phyloP scores from a whole-genome alignment of 2,797 vertebrate species.

The Enteromius trimaculatus region DNA sequence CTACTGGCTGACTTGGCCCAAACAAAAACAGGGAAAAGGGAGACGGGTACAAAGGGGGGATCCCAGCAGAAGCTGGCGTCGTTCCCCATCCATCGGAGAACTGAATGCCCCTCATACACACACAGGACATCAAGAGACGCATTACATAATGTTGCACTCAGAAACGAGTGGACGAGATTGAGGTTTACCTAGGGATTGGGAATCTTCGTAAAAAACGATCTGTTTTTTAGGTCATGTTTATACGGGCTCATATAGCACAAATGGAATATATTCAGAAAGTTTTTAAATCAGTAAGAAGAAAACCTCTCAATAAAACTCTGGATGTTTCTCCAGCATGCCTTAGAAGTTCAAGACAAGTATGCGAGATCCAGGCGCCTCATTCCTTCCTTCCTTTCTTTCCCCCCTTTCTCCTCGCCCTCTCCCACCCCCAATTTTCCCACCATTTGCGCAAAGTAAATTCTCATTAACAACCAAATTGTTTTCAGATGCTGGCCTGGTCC shows the following conservation, averaged over 20 bases:
- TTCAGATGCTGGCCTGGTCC: constrained; percentile 83
- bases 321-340: constrained; percentile 37
- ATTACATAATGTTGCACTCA: constrained; percentile 69
- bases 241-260: neutral
- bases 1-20: constrained; percentile 75
- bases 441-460: constrained; percentile 81
- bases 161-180: constrained; percentile 59
- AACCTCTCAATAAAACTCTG: neutral
- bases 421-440: constrained; percentile 84
- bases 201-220: neutral
- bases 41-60: constrained; percentile 67
- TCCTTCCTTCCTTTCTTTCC: constrained; percentile 58
- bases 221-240: neutral
- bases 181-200: constrained; percentile 59
- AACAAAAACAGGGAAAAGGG: constrained; percentile 70
- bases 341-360: constrained; percentile 42
- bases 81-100: constrained; percentile 16
- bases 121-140: constrained; percentile 51
- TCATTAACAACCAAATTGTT: constrained; percentile 90
- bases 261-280: neutral
- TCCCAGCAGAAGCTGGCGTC: constrained; percentile 50
- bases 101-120: constrained; percentile 47
- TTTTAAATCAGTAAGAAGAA: neutral
- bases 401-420: constrained; percentile 73
- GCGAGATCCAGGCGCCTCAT: constrained; percentile 46